These are phyloP conservation scores for Mesopsocus fuscifrons DNA, from an alignment of 2,888 invertebrate species.

Conservation along the genomic window DNA sequence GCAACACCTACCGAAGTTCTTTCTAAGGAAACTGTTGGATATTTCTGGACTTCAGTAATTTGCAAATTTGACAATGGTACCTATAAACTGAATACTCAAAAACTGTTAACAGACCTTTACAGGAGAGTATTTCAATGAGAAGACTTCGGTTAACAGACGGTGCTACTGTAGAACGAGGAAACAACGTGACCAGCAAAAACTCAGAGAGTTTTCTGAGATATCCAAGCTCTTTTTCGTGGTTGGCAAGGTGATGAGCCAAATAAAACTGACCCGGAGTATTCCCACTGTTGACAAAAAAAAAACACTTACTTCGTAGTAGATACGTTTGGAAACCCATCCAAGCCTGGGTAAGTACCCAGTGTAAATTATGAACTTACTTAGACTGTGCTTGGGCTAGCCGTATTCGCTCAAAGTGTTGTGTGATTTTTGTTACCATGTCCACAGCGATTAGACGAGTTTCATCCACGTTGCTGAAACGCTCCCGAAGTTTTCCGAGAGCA, in stretches of 20 bases:
- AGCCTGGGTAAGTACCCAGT: no score
- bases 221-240: slow-evolving; percentile 53
- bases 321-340: no score
- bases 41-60: no score
- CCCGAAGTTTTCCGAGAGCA: slow-evolving; percentile 53
- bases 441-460: slow-evolving; percentile 64
- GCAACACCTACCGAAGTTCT: no score
- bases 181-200: slow-evolving; percentile 55
- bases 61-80: no score
- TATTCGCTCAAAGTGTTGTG: slow-evolving; percentile 70
- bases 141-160: slow-evolving; percentile 58
- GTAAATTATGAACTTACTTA: slow-evolving; percentile 30
- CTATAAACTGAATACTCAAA: no score
- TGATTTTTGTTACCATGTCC: slow-evolving; percentile 62
- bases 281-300: slow-evolving; percentile 27
- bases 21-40: no score
- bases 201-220: slow-evolving; percentile 69
- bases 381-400: slow-evolving; percentile 52
- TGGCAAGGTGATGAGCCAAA: slow-evolving; percentile 51
- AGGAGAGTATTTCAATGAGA: slow-evolving; percentile 63
- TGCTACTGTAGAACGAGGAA: slow-evolving; percentile 58
- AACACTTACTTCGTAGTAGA: no score
- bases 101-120: slow-evolving; percentile 63
- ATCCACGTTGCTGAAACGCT: slow-evolving; percentile 53
- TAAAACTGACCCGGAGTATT: slow-evolving; percentile 49